Evolutionary conservation across 2,113 vertebrate genomes (phyloP), one percentile per base, ranked within the genome.

Genomic region (Chinchilla lanigera): DNA sequence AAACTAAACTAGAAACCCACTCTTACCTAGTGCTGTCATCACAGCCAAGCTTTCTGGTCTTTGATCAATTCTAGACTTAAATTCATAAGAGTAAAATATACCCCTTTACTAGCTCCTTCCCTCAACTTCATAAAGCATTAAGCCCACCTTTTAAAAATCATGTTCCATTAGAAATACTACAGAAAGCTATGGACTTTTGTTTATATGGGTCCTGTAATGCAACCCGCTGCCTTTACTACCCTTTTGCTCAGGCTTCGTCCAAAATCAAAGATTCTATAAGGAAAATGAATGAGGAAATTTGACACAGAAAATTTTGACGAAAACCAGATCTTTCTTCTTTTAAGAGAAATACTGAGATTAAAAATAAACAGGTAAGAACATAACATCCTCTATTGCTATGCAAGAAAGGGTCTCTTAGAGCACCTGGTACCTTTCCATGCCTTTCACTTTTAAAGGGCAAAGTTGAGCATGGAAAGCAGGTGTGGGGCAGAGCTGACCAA

Each of bases 271-370:
- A 93, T 69, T 94, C 41, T 77, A 4, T 86, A 58, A 63, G 38
- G 63, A 93, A 94, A 92, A 89, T 11, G 3, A 83, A 63, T 44
- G 35, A 93, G 28, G 44, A 91, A 54, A 75, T 95, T 67, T 33
- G 71, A n/a, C 83, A 44, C 14, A 35, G 41, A 91, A 89, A 33
- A 80, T 13, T 91, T 60, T 28, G 30, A 77, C 28, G 41, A 88
- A 93, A 90, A 28, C 81, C 50, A 81, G 47, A 50, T 5, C 30
- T 60, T 0, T 56, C 73, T 86, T 54, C 14, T 47, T 96, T 97
- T 84, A 89, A 77, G 56, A 77, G 73, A 85, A 38, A 33, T 63
- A 71, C 17, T 54, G 82, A 92, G 30, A 44, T 52, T 84, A 81
- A 89, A 92, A 89, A 67, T 33, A 38, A 50, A 52, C 11, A 73